Evolutionary conservation across 2,797 vertebrate species (phyloP), one percentile per base, ranked within the genome.

Genomic region (Gymnothorax javanicus): DNA sequence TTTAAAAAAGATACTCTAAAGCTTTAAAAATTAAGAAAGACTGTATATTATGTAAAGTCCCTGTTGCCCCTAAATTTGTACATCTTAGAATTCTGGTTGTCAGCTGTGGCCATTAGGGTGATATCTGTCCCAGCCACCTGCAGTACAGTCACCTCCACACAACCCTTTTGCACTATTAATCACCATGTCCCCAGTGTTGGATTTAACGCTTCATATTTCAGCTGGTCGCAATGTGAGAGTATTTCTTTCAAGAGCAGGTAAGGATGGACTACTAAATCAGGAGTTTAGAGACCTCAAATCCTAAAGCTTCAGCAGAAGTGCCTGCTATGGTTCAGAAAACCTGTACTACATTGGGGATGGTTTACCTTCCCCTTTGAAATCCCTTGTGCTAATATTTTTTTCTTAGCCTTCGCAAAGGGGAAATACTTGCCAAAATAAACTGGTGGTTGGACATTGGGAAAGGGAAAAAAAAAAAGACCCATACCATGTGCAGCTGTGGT

Each of bases 291-390:
- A 50, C 64, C 64, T 23, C 79, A 23, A 64, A 25, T 54, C 79
- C 20, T 7, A 20, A 33, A 82, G 43, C 60, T 62, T n/a, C 57
- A 33, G 86, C n/a, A 52, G 57, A 83, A 81, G n/a, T 83, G 56
- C 50, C 17, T 85, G 13, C 58, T 59, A 9, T 59, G 88, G 89
- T 73, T 33, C 62, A 56, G 88, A 94, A 93, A 94, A 92, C 94
- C 1, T 73, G 12, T 89, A 91, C 20, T 67, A 67, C 64, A 93
- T 92, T 94, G 90, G 92, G 94, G 93, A 90, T 94, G 92, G 94
- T 94, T 94, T 87, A 92, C 92, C 86, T 89, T 86, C 89, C 94
- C 90, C 93, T 94, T 91, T 88, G 87, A 90, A 91, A 93, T 90
- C 92, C 92, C 79, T 92, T 94, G 92, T 86, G 92, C 92, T 91